These are phyloP conservation scores for Torymus tubicola DNA, from an alignment of 2,888 invertebrate genomes.

Conservation along the genomic window DNA sequence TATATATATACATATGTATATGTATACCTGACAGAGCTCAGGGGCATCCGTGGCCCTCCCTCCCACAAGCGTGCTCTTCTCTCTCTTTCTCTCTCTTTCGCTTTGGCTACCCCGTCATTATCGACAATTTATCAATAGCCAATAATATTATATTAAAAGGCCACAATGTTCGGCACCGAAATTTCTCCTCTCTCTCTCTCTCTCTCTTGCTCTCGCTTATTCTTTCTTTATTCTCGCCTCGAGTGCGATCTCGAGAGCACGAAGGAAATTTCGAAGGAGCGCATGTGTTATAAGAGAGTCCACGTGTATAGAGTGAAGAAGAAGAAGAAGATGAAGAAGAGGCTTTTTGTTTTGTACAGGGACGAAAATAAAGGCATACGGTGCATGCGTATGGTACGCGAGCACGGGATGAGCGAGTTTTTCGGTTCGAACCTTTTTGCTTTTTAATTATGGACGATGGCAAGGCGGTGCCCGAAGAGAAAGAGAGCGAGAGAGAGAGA, in stretches of 20 bases:
- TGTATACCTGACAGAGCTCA: conserved; percentile 49
- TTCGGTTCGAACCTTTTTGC: no score
- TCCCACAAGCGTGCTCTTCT: conserved; percentile 64
- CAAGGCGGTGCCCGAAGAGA: no score
- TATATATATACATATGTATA: conserved; percentile 23
- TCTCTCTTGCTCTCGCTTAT: background rate
- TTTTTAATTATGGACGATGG: no score
- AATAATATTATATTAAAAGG: conserved; percentile 76
- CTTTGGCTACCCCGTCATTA: conserved; percentile 73
- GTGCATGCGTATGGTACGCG: no score
- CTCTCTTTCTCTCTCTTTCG: no score
- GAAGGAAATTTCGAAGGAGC: conserved; percentile 27
- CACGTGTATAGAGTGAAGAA: no score
- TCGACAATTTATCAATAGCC: conserved; percentile 77
- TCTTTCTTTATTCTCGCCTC: conserved; percentile 53
- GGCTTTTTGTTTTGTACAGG: no score
- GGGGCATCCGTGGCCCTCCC: conserved; percentile 63
- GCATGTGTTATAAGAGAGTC: no score
- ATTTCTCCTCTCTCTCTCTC: background rate
- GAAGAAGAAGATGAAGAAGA: no score
- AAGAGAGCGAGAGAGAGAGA: no score
- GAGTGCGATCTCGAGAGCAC: conserved; percentile 50
- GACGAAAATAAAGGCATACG: no score
- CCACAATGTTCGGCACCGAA: conserved; percentile 56
- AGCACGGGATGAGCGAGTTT: no score